Evolutionary conservation across 1,140 invertebrate genomes (phyloP), one percentile per base, ranked within the genome.

Genomic region (Euura lappo): DNA sequence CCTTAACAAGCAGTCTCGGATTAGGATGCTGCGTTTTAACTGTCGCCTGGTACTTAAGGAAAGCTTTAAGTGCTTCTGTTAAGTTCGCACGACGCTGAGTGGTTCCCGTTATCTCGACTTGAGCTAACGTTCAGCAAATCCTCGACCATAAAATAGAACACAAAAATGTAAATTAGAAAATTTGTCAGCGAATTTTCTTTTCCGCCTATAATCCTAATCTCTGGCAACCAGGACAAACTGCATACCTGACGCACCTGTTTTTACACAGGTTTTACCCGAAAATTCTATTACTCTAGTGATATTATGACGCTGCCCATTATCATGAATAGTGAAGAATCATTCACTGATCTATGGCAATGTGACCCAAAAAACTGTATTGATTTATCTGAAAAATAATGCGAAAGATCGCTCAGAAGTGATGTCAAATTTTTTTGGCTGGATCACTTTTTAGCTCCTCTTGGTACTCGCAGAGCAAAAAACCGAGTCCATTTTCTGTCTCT

Each of bases 91-190:
- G 51, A 60, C 13, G 13, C 51, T 60, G 8, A 60, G 10, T n/a
- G 51, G 10, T 60, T n/a, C 8, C 8, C 51, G 13, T 60, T 60
- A 60, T 60, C 51, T 60, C 51, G 51, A 8, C 51, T 60, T 60
- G 13, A 60, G 13, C 51, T 60, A 60, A 60, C 51, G 13, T 11
- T n/a, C 51, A 8, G 8, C 8, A 11, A 60, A 60, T 60, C 51
- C 51, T 3, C 51, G 8, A 6, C 8, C 51, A 60, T 8, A n/a
- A 51, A n/a, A 8, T 8, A 60, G 51, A 60, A 11, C 13, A n/a
- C 51, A 60, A 60, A 60, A 60, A 60, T 60, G 51, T n/a, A 5
- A 60, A 60, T 60, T n/a, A 60, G 51, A 60, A 60, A 60, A 60
- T 60, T n/a, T 60, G 51, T n/a, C 8, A 11, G 8, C 10, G 51